Evolutionary conservation across 2,113 vertebrate genomes (phyloP).

Genomic region (Chunga burmeisteri): DNA sequence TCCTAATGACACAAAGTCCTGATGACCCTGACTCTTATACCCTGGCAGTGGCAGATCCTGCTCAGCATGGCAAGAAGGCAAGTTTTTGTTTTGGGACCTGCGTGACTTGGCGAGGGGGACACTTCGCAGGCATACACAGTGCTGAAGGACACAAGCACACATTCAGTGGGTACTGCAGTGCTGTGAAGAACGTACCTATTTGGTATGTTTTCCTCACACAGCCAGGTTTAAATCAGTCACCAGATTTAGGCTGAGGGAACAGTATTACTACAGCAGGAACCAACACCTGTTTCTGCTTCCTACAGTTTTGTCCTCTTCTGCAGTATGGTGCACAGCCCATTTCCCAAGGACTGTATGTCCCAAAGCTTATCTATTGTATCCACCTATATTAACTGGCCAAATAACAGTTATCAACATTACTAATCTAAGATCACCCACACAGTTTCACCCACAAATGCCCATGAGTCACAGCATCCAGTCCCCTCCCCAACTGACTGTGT

Average conservation of each 20-base stretch:
- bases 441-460: neutral
- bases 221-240: neutral
- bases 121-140: neutral
- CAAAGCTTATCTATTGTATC: neutral
- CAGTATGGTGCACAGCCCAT: fast-evolving
- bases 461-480: neutral
- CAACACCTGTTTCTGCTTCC: neutral
- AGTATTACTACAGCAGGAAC: neutral
- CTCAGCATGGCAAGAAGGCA: neutral
- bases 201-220: neutral
- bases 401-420: neutral
- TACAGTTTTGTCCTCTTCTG: neutral
- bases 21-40: neutral
- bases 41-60: neutral
- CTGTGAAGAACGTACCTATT: neutral
- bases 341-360: neutral
- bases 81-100: neutral
- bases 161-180: neutral
- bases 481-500: neutral
- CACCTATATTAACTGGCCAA: neutral
- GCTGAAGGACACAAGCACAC: neutral
- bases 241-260: neutral
- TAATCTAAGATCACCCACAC: neutral
- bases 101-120: neutral
- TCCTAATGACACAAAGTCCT: neutral